These are phyloP conservation scores for Pelusios castaneus DNA, from an alignment of 2,113 vertebrate species.

Conservation along the genomic window DNA sequence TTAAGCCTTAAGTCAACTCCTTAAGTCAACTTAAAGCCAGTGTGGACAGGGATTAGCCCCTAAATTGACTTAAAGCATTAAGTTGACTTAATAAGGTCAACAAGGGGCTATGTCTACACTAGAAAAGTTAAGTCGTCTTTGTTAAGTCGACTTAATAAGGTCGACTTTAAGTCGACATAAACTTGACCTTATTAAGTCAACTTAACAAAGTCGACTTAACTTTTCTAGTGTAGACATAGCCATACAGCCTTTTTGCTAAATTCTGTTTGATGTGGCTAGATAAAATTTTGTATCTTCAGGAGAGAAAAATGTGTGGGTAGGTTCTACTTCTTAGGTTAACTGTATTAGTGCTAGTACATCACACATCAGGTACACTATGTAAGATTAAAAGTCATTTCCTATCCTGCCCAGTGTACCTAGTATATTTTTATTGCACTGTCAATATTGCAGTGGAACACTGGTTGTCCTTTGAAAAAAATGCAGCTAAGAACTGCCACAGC, in stretches of 20 bases:
- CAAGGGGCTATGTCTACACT: no score
- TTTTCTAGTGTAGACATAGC: no score
- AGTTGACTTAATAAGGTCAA: no score
- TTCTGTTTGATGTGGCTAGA: background rate
- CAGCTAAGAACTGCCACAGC: background rate
- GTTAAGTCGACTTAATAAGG: no score
- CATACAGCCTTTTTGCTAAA: background rate
- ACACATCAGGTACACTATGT: background rate
- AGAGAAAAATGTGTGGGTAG: background rate
- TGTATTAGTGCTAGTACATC: background rate
- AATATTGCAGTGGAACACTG: background rate
- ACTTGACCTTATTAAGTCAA: no score
- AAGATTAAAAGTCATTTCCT: background rate
- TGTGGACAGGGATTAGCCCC: no score
- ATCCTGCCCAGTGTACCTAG: background rate
- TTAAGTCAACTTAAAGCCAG: no score
- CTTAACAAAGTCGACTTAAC: no score
- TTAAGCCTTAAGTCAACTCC: no score
- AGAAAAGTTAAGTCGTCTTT: no score
- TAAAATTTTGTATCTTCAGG: background rate
- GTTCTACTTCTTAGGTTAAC: background rate
- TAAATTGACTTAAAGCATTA: no score
- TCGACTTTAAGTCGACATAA: no score
- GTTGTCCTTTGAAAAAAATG: background rate
- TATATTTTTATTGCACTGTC: background rate